Evolutionary conservation across 2,888 invertebrate species (phyloP).

Genomic region (Tetramorium bicarinatum): DNA sequence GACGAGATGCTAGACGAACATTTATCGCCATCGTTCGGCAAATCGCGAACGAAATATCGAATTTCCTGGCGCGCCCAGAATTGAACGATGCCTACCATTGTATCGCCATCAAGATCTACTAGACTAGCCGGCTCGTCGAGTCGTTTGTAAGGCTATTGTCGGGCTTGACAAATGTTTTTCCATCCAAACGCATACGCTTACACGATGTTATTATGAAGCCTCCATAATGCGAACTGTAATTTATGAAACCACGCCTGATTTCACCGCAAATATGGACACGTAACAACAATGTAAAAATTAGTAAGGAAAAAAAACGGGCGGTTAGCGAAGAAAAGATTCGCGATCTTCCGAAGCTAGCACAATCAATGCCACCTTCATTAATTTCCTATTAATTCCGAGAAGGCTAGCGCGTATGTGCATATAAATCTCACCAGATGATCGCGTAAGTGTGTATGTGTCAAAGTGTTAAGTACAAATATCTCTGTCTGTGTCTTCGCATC

Average conservation of each 20-base stretch:
- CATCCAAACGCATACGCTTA: constrained; percentile 38
- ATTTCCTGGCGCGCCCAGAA: constrained; percentile 80
- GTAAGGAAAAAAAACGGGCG: not conserved
- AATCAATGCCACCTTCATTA: constrained; percentile 19
- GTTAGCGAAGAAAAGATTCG: not conserved
- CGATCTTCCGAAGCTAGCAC: not conserved
- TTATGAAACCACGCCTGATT: constrained; percentile 38
- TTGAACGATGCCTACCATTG: constrained; percentile 77
- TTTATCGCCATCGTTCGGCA: constrained; percentile 75
- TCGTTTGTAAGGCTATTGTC: constrained; percentile 75
- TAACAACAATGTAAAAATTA: not conserved
- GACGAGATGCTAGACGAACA: constrained; percentile 58
- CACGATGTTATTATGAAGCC: constrained; percentile 39
- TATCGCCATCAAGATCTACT: constrained; percentile 69
- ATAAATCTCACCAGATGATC: constrained; percentile 13
- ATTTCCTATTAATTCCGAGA: constrained; percentile 24
- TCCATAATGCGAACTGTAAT: constrained; percentile 16
- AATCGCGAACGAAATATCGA: constrained; percentile 77
- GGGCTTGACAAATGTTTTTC: constrained; percentile 68
- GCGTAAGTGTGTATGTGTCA: not conserved
- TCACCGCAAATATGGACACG: constrained; percentile 35
- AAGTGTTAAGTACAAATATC: constrained; percentile 50
- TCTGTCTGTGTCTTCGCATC: constrained; percentile 18
- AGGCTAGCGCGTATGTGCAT: not conserved
- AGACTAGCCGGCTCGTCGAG: constrained; percentile 68